Conservation (phyloP, 2,113 vertebrate species). For the Tauraco erythrolophus region DNA sequence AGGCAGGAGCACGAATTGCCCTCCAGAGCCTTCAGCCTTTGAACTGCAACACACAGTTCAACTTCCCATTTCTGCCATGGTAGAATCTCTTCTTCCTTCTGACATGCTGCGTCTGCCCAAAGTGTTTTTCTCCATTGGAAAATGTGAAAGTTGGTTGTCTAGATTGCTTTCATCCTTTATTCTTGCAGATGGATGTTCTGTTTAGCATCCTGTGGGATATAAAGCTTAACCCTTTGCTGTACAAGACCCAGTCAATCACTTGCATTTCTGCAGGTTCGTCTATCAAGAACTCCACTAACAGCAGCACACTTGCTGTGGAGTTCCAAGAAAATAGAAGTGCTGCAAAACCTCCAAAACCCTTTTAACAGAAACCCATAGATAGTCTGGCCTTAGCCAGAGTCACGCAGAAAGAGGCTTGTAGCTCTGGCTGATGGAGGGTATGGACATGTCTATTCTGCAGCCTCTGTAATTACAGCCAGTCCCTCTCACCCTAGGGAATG, state of each 20-base stretch:
- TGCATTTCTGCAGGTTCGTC: neutral
- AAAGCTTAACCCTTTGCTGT: neutral
- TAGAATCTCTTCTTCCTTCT: neutral
- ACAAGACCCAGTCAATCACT: neutral
- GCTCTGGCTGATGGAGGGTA: neutral
- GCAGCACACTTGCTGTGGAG: neutral
- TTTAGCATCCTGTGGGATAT: neutral
- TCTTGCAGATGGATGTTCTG: neutral
- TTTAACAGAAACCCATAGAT: neutral
- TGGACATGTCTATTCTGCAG: neutral
- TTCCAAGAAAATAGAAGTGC: neutral
- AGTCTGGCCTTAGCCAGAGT: neutral
- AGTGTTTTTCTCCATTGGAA: neutral
- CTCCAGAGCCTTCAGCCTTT: neutral
- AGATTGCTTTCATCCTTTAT: neutral
- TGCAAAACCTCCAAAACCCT: neutral
- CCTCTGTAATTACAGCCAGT: neutral
- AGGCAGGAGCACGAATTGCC: neutral
- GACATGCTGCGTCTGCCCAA: neutral
- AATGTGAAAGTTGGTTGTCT: neutral
- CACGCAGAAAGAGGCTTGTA: neutral
- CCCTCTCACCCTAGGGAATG: neutral
- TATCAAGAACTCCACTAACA: neutral
- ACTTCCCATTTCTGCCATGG: neutral
- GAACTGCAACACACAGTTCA: neutral